Base-by-base conservation (phyloP, 2,113 vertebrate genomes). In the Neolamprologus devosi region DNA sequence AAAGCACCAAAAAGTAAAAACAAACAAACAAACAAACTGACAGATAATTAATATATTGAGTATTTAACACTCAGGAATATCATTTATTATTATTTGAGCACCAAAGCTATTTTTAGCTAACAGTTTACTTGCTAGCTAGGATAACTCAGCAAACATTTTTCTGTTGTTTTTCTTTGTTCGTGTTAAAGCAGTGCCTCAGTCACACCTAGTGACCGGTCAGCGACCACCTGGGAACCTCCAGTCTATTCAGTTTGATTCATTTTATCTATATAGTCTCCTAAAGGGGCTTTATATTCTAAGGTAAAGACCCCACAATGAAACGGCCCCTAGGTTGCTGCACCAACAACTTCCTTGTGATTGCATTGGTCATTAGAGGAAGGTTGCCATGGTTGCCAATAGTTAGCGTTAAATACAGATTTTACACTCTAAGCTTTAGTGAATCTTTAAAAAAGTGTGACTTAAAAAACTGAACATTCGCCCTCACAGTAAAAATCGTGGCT, bases 371-470 rank as follows among this genome's bases (percentile, higher is more conserved):
- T 45, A 45, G 21, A 65, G 10, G 6, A 23, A 45, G 8, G 5
- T 9, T 23, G 33, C 17, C 60, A 19, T 19, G 8, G 17, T 63
- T 9, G 4, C 19, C 19, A n/a, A 37, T 68, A 68, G 63, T 68
- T 68, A 0, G 3, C 3, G 0, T 42, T 42, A 42, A 10, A 73
- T 23, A 73, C 12, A 40, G 26, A 9, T 23, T 16, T 45, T 26
- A 26, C 37, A 16, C 68, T 17, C 21, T 7, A 9, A 45, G 68
- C 4, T 26, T 23, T 26, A 11, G 40, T 4, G 37, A 73, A 45
- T 26, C 14, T 37, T 73, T 42, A 35, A 35, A 42, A 70, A 23
- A 0, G 1, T 10, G 8, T 16, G 13, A 45, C 21, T 6, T 0
- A 45, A 26, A 10, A 45, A 73, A 45, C 8, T 1, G n/a, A 70